Conservation (phyloP, 30 jellyfish, hydroid and myxozoan genomes). For the Aurelia aurita complex sp. Pacific region DNA sequence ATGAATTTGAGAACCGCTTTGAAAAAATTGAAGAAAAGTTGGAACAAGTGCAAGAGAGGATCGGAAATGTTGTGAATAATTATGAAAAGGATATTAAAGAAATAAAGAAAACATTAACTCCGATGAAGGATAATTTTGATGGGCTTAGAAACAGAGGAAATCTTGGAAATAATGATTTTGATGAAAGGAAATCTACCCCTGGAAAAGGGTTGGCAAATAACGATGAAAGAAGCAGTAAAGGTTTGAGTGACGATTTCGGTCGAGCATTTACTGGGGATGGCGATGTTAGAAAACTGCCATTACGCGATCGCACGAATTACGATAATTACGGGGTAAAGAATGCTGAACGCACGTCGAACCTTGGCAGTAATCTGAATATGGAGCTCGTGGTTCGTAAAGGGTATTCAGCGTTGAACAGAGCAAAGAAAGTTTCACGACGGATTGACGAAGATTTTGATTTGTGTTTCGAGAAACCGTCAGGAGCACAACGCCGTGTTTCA, state of each 20-base stretch:
- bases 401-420: constrained; percentile 50
- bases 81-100: constrained; percentile 39
- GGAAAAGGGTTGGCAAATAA: too few relatives aligned
- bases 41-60: constrained; percentile 17
- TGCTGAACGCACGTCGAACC: neutral
- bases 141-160: neutral
- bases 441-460: constrained; percentile 57
- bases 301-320: too few relatives aligned
- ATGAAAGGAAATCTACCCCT: neutral
- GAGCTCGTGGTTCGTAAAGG: constrained; percentile 38
- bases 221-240: too few relatives aligned
- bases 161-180: neutral
- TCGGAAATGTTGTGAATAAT: constrained; percentile 34
- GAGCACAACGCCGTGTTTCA: neutral
- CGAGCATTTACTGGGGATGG: too few relatives aligned
- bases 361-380: neutral
- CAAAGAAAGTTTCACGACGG: constrained; percentile 42
- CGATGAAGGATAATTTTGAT: neutral
- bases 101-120: constrained; percentile 14
- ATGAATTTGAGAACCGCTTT: constrained; percentile 19
- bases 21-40: constrained; percentile 24
- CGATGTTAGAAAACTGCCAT: too few relatives aligned
- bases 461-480: neutral
- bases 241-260: too few relatives aligned
- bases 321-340: too few relatives aligned